Evolutionary conservation across 2,797 vertebrate species (phyloP), one percentile per base, ranked within the genome.

Genomic region (Eleutherodactylus coqui): DNA sequence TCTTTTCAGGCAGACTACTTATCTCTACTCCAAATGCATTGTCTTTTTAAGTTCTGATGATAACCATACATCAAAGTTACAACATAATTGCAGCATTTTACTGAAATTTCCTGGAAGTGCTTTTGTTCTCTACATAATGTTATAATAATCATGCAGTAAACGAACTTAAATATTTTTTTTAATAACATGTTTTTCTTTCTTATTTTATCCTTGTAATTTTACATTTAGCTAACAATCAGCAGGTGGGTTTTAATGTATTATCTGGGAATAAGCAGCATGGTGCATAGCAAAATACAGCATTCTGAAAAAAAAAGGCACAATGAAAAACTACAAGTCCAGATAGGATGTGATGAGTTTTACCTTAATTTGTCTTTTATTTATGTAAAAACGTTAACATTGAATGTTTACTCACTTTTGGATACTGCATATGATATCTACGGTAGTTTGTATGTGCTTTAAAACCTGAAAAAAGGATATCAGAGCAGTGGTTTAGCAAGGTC

Each of bases 51-150:
- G 82, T 87, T 87, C 76, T 75, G 76, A 84, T 87, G 86, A 87
- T 87, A 87, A 87, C 82, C 77, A 87, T 87, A 87, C 82, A 87
- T 87, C 86, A 87, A 87, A 84, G 82, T 84, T 87, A 84, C 86
- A 87, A 84, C 86, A 84, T 87, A 87, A 87, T 87, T 87, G 86
- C 86, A 69, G 77, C 76, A 80, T 84, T 84, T 87, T 87, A 72
- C 82, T 75, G 69, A 81, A 87, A 80, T 87, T 72, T 87, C 82
- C 82, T 84, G 70, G 86, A 87, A 87, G 76, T 84, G 82, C 86
- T 84, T 87, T 87, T 84, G 82, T 84, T 84, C 76, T 87, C 45
- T 24, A 55, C 82, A 87, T 87, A 87, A 84, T 80, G 86, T 84
- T 87, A 84, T 87, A 87, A 87, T 87, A 87, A 84, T 84, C 82